Percentiles rank a stretch among this genome's conserved stretches.
Evolutionary conservation across 2,888 invertebrate genomes (phyloP).

Genomic region (Herminia tarsipennalis): DNA sequence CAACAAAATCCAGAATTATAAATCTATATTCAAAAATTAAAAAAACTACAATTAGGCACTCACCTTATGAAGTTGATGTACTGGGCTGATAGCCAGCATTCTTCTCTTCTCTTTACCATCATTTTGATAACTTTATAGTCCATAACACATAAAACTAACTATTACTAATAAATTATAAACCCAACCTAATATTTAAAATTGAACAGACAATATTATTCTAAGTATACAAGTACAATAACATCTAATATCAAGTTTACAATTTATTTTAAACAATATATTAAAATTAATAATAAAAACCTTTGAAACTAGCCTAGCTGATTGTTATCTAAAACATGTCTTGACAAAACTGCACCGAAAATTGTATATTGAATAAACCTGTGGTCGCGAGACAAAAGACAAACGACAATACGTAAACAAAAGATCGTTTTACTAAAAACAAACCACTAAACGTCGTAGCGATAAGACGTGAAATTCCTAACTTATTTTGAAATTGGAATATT

Average conservation of each 20-base stretch:
- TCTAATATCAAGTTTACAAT: background rate
- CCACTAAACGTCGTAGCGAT: conserved; percentile 49
- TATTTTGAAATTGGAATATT: conserved; percentile 55
- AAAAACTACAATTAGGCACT: conserved; percentile 17
- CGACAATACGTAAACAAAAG: conserved; percentile 54
- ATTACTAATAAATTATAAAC: conserved; percentile 16
- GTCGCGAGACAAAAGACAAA: conserved; percentile 32
- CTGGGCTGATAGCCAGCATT: background rate
- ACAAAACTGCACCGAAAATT: conserved; percentile 54
- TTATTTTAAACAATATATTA: background rate
- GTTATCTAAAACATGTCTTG: conserved; percentile 53
- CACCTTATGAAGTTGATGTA: conserved; percentile 19
- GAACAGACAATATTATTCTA: background rate
- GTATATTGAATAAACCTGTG: conserved; percentile 27
- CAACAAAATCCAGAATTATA: background rate
- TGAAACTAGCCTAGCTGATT: conserved; percentile 21
- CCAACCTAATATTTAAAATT: background rate
- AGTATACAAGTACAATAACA: background rate
- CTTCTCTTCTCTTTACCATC: conserved; percentile 10
- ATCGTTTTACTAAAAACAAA: conserved; percentile 56
- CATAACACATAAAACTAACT: conserved; percentile 37
- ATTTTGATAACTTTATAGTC: conserved; percentile 29
- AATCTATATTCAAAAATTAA: background rate
- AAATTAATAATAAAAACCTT: conserved; percentile 8
- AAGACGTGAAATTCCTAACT: conserved; percentile 53